These are phyloP conservation scores for Nannobrachium achirus DNA, from an alignment of 2,113 vertebrate genomes.

Conservation along the genomic window DNA sequence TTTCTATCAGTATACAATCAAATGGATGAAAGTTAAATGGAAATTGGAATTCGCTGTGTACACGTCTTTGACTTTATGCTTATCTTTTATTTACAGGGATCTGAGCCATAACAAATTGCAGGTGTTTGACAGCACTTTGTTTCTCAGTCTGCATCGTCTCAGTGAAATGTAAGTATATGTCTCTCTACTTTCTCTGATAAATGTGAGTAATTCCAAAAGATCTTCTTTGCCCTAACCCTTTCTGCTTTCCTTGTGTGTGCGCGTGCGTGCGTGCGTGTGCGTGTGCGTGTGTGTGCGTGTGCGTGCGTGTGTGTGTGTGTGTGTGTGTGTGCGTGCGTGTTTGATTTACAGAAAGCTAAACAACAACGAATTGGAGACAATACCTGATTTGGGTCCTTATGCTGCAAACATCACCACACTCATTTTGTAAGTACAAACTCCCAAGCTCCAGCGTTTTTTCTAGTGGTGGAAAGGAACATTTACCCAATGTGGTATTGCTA, in stretches of 20 bases:
- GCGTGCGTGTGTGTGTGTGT: slow-evolving; percentile 28
- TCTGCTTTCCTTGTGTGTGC: too few species aligned
- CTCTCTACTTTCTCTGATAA: slow-evolving; percentile 15
- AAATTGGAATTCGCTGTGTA: too few species aligned
- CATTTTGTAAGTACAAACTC: slow-evolving; percentile 87
- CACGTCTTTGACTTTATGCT: slow-evolving; percentile 20
- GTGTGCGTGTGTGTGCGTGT: slow-evolving; percentile 1
- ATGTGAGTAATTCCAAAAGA: slow-evolving; percentile 12
- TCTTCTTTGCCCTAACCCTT: too few species aligned
- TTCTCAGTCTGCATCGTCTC: slow-evolving; percentile 85
- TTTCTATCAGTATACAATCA: too few species aligned
- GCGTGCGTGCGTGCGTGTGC: too few species aligned
- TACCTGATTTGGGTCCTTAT: slow-evolving; percentile 86
- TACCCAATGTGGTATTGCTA: too few species aligned
- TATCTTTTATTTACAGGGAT: slow-evolving; percentile 82
- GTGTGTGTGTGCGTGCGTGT: slow-evolving; percentile 6
- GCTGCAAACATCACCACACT: slow-evolving; percentile 88
- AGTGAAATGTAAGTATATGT: slow-evolving; percentile 89
- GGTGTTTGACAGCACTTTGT: slow-evolving; percentile 82
- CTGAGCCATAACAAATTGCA: slow-evolving; percentile 94
- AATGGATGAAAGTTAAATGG: too few species aligned
- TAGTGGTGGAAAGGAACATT: too few species aligned
- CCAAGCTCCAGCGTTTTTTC: background rate
- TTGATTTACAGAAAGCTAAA: slow-evolving; percentile 86
- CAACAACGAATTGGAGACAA: slow-evolving; percentile 87